Evolutionary conservation across 2,113 vertebrate species (phyloP).

Genomic region (Trachemys scripta): DNA sequence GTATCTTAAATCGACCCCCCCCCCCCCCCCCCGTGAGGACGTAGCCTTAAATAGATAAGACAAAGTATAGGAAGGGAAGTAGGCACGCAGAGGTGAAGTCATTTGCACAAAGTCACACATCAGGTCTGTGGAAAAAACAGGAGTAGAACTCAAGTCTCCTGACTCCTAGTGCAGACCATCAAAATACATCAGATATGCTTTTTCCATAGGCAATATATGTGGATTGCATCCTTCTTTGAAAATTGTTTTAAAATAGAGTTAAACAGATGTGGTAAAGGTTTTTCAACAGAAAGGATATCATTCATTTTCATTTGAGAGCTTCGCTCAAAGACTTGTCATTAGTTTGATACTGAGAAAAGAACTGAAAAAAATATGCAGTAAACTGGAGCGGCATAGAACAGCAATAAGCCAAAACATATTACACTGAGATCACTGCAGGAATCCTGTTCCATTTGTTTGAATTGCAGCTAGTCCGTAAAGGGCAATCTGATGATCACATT

Average conservation of each 20-base stretch:
- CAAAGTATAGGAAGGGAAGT: background rate
- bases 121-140: fast-evolving
- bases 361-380: background rate
- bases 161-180: background rate
- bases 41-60: background rate
- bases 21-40: too few relatives aligned
- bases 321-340: background rate
- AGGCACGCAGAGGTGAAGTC: background rate
- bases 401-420: background rate
- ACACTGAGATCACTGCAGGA: background rate
- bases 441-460: background rate
- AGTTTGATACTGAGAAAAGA: background rate
- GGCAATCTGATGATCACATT: background rate
- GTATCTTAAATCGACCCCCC: too few relatives aligned
- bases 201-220: background rate
- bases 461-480: background rate
- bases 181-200: background rate
- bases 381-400: background rate
- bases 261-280: background rate
- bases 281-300: background rate
- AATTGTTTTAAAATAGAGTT: background rate
- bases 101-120: background rate
- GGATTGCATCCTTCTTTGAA: background rate
- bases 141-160: background rate
- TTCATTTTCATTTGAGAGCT: background rate